Percentiles rank a stretch among this genome's conserved stretches.
Evolutionary conservation across 1,140 invertebrate species (phyloP).

Genomic region (Catajapyx aquilonaris): DNA sequence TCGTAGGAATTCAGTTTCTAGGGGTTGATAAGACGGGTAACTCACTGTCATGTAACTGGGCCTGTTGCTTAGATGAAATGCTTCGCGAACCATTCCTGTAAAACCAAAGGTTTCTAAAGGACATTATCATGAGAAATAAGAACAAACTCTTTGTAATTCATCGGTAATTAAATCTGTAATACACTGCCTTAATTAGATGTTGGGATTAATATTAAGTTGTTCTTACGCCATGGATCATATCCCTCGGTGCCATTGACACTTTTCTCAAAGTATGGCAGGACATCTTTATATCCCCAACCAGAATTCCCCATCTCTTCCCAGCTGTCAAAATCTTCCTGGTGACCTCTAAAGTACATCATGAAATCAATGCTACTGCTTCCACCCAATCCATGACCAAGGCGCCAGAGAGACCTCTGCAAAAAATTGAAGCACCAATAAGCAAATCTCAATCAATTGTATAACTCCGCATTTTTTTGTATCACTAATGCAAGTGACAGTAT

Average conservation of each 20-base stretch:
- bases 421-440: no score
- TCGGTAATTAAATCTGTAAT: background rate
- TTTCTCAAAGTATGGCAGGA: slow-evolving; percentile 68
- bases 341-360: slow-evolving; percentile 40
- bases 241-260: slow-evolving; percentile 55
- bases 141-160: background rate
- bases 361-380: slow-evolving; percentile 38
- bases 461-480: no score
- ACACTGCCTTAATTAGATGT: no score
- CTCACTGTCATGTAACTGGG: no score
- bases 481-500: no score
- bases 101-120: background rate
- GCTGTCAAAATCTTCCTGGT: slow-evolving; percentile 37
- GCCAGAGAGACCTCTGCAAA: no score
- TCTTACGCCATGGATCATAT: background rate
- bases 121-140: background rate
- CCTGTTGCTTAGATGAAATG: no score
- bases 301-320: slow-evolving; percentile 29
- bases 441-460: no score
- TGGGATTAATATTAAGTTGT: no score
- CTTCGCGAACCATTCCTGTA: no score
- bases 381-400: slow-evolving; percentile 28
- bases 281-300: slow-evolving; percentile 32
- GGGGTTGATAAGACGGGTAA: no score
- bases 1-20: no score